Percentiles rank a stretch among this genome's conserved stretches.
Evolutionary conservation across 1,140 invertebrate species (phyloP).

Genomic region (Nixonia krombeini): DNA sequence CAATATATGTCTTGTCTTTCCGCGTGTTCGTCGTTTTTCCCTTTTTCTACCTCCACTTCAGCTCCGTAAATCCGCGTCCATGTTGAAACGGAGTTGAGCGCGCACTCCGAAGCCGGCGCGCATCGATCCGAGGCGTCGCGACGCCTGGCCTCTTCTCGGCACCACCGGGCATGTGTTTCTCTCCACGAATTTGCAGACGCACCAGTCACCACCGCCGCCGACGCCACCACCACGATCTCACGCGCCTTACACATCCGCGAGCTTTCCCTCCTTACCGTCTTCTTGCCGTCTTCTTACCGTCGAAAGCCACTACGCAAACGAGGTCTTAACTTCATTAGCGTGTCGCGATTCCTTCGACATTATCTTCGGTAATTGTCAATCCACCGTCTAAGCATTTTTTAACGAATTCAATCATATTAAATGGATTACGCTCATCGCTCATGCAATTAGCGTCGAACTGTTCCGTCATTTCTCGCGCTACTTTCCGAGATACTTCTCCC

Average conservation of each 20-base stretch:
- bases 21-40: slow-evolving; percentile 8
- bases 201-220: slow-evolving; percentile 4
- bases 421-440: too few relatives aligned
- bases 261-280: slow-evolving; percentile 8
- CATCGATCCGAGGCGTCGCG: slow-evolving; percentile 65
- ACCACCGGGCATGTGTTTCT: slow-evolving; percentile 60
- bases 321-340: slow-evolving; percentile 46
- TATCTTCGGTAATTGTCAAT: slow-evolving; percentile 40
- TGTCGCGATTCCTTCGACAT: slow-evolving; percentile 34
- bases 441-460: too few relatives aligned
- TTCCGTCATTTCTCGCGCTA: too few relatives aligned
- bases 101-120: slow-evolving; percentile 56
- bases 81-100: slow-evolving; percentile 62
- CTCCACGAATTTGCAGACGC: slow-evolving; percentile 31
- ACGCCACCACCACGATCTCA: slow-evolving; percentile 2
- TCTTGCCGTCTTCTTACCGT: slow-evolving; percentile 10
- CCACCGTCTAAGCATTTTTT: slow-evolving; percentile 3
- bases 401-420: slow-evolving; percentile 14
- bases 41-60: slow-evolving; percentile 48
- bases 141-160: slow-evolving; percentile 61
- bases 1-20: slow-evolving; percentile 2
- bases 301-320: slow-evolving; percentile 11
- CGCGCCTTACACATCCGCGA: slow-evolving; percentile 11
- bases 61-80: slow-evolving; percentile 59
- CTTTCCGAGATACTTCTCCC: too few relatives aligned